Conservation (phyloP, 2,888 invertebrate genomes). For the Megaustenia siamemsis region DNA sequence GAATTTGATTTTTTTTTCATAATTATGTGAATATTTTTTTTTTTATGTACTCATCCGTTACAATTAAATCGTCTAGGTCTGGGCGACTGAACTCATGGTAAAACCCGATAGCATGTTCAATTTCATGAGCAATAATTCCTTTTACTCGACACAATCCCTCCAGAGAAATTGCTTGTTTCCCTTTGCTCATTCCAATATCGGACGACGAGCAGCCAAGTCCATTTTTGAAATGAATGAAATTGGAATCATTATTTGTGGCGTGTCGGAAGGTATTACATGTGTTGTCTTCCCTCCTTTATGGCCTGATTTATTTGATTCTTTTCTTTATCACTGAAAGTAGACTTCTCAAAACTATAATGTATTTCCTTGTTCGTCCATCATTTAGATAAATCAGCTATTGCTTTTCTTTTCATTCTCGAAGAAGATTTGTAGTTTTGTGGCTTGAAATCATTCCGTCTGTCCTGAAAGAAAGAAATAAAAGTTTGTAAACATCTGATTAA, state of each 20-base stretch:
- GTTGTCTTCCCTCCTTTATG: constrained; percentile 47
- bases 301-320: constrained; percentile 25
- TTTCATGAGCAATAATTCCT: constrained; percentile 64
- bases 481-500: no score
- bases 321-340: constrained; percentile 32
- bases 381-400: constrained; percentile 15
- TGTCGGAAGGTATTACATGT: constrained; percentile 48
- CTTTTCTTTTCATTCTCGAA: constrained; percentile 51
- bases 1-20: constrained; percentile 62
- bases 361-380: constrained; percentile 48
- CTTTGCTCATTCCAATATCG: constrained; percentile 49
- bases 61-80: constrained; percentile 65
- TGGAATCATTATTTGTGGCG: constrained; percentile 8
- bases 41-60: constrained; percentile 64
- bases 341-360: constrained; percentile 35
- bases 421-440: not conserved
- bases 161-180: constrained; percentile 46
- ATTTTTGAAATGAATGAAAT: constrained; percentile 50
- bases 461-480: not conserved
- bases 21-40: constrained; percentile 60
- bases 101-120: constrained; percentile 69
- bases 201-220: constrained; percentile 55
- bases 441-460: not conserved
- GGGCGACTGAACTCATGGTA: constrained; percentile 70
- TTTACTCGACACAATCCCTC: constrained; percentile 47